Evolutionary conservation across 1,140 invertebrate species (phyloP).

Genomic region (Epicauta chinensis): DNA sequence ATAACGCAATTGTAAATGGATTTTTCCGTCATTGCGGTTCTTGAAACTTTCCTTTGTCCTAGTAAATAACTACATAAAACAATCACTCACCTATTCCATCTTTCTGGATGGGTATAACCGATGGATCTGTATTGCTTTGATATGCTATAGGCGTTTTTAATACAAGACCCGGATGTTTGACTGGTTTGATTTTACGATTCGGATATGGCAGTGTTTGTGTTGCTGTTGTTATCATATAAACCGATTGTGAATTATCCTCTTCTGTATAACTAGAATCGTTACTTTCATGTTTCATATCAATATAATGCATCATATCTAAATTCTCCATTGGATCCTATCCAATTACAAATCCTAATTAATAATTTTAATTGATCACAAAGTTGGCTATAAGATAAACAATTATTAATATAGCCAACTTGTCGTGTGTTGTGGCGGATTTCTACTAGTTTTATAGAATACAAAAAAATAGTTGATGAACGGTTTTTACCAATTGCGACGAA

Average conservation of each 20-base stretch:
- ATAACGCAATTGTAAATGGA: too few species aligned
- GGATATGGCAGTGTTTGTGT: constrained; percentile 50
- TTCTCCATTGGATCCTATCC: constrained; percentile 36
- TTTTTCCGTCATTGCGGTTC: too few species aligned
- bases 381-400: background rate
- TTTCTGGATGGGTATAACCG: constrained; percentile 71
- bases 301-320: constrained; percentile 38
- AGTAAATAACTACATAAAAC: constrained; percentile 21
- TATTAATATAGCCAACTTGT: background rate
- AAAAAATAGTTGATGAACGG: too few species aligned
- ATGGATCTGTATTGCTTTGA: constrained; percentile 69
- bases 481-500: constrained; percentile 46
- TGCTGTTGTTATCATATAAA: constrained; percentile 50
- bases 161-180: constrained; percentile 67
- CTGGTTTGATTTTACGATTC: constrained; percentile 64
- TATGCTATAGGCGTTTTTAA: constrained; percentile 75
- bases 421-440: constrained; percentile 24
- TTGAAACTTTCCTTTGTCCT: too few species aligned
- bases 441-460: constrained; percentile 42
- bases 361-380: constrained; percentile 4
- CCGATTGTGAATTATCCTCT: constrained; percentile 38
- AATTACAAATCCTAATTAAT: background rate
- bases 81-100: constrained; percentile 72
- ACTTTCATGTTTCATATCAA: constrained; percentile 40
- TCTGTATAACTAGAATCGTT: constrained; percentile 40